Base-by-base conservation (phyloP, 2,113 vertebrate species). In the Bos javanicus region DNA sequence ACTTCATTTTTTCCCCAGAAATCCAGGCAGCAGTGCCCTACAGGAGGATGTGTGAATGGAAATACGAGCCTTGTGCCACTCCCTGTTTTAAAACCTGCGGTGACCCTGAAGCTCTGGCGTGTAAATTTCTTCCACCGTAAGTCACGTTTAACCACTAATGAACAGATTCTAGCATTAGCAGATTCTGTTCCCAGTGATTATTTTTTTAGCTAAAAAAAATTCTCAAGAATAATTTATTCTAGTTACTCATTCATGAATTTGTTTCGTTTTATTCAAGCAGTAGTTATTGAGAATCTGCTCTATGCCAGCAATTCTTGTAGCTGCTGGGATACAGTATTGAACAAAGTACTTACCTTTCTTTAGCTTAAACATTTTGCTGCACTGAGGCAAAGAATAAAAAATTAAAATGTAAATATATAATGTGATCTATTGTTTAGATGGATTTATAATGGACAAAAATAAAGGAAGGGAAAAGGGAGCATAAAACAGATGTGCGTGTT, bases 21-120 rank as follows among this genome's bases (percentile, higher is more conserved):
- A 99, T 99, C 82, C 98, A 98, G 94, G 99, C 99, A 46, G 99
- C 99, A 81, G 99, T 99, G 87, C 99, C 99, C 48, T 99, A 99
- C 25, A 99, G 99, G 92, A 99, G 99, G 98, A 99, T 99, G 99
- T 99, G 99, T 97, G 99, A 99, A 98, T 99, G 99, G 99, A 99
- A 99, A 98, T 99, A 99, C 39, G 99, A 99, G 90, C 97, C 99
- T 89, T 99, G 99, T 97, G 98, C 99, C 46, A 99, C 98, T 95
- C 99, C 99, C 17, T 99, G 99, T 98, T 99, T 99, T 96, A 99
- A 99, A 98, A 99, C 99, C 0, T 99, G 99, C 91, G 99, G 98
- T 91, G 99, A 99, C 97, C 99, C 99, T 36, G 99, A 99, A 97
- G 99, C 99, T 87, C 98, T 98, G 62, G 98, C 98, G 1, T 99